These are phyloP conservation scores for Chironomus riparius DNA, from an alignment of 2,888 invertebrate genomes.

Conservation along the genomic window DNA sequence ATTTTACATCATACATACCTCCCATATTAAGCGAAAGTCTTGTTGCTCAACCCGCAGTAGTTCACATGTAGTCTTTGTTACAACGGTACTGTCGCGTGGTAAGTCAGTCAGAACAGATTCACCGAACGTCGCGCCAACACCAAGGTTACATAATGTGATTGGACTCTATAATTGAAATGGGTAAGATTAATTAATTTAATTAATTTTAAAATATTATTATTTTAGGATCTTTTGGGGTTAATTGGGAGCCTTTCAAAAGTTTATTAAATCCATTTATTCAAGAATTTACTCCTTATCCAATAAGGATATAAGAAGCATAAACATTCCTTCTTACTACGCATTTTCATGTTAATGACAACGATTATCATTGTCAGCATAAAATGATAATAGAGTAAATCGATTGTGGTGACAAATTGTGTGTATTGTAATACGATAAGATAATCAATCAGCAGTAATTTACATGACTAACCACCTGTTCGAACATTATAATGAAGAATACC, in stretches of 20 bases:
- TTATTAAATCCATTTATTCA: no score
- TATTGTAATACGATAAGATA: constrained; percentile 1
- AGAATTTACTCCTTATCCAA: no score
- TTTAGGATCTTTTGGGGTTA: no score
- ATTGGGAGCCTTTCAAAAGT: no score
- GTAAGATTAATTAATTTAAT: background rate
- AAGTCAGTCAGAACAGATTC: constrained; percentile 65
- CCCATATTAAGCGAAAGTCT: constrained; percentile 68
- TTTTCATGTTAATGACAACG: no score
- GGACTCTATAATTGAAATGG: constrained; percentile 47
- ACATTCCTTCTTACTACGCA: no score
- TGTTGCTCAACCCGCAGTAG: constrained; percentile 64
- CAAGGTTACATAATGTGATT: constrained; percentile 56
- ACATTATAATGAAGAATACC: no score
- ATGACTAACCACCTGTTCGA: background rate
- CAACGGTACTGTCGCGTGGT: constrained; percentile 60
- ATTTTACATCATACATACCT: constrained; percentile 46
- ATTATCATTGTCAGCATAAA: background rate
- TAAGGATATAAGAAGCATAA: no score
- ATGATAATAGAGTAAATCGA: background rate
- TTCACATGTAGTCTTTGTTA: constrained; percentile 65
- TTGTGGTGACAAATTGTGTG: background rate
- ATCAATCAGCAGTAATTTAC: constrained; percentile 15
- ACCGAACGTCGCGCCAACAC: constrained; percentile 67
- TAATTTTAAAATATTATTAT: background rate